Percentiles rank a stretch among this genome's conserved stretches.
Evolutionary conservation across 2,888 invertebrate species (phyloP).

Genomic region (Aporophyla nigra): DNA sequence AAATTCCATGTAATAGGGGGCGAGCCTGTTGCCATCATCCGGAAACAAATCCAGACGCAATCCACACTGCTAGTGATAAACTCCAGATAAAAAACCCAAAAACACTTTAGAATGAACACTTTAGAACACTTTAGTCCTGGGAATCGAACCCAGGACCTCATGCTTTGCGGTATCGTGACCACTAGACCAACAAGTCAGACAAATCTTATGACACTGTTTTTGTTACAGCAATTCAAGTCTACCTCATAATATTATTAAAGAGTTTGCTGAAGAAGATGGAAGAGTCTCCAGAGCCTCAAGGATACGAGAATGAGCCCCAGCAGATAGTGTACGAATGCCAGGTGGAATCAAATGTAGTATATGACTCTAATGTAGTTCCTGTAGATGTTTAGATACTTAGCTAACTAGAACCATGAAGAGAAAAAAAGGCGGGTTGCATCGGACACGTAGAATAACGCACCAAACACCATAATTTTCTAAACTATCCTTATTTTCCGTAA

Average conservation of each 20-base stretch:
- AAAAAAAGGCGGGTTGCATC: neutral
- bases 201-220: neutral
- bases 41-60: too few species aligned
- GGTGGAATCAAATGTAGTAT: constrained; percentile 71
- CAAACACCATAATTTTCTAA: too few species aligned
- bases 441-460: neutral
- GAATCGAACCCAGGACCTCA: too few species aligned
- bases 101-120: too few species aligned
- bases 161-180: too few species aligned
- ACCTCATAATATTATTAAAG: constrained; percentile 78
- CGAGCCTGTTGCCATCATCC: too few species aligned
- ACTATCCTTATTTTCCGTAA: neutral
- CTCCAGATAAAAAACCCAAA: too few species aligned
- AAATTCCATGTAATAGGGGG: too few species aligned
- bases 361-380: constrained; percentile 68
- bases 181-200: too few species aligned
- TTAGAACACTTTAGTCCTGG: too few species aligned
- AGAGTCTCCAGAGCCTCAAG: constrained; percentile 66
- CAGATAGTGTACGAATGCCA: constrained; percentile 79
- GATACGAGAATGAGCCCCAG: constrained; percentile 82
- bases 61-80: too few species aligned
- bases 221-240: constrained; percentile 79
- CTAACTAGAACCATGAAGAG: neutral
- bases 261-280: constrained; percentile 82
- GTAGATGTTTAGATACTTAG: constrained; percentile 43